phyloP scores from a whole-genome alignment of 2,888 invertebrate genomes.

The Rhaphigaster nebulosa region DNA sequence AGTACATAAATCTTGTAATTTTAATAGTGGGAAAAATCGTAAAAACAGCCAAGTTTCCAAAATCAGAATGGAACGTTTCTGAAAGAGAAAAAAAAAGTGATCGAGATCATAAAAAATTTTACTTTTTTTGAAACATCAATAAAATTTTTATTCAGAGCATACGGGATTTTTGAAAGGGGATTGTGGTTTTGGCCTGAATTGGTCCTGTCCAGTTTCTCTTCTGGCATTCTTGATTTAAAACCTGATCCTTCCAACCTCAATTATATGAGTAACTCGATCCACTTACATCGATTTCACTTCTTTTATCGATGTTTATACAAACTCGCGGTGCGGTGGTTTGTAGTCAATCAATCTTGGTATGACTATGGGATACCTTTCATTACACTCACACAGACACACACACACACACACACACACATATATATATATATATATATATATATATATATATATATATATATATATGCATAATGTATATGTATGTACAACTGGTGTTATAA shows the following conservation, averaged over 20 bases:
- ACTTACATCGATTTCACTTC: slow-evolving; percentile 54
- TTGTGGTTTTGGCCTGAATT: slow-evolving; percentile 51
- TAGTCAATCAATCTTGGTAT: background rate
- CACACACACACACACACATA: background rate
- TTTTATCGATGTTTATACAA: slow-evolving; percentile 12
- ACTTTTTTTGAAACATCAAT: slow-evolving; percentile 19
- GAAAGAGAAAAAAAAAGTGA: background rate
- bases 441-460: too few species aligned
- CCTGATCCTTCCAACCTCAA: slow-evolving; percentile 49
- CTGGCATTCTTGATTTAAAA: slow-evolving; percentile 56
- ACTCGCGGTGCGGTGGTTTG: background rate
- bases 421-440: too few species aligned
- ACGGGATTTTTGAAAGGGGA: slow-evolving; percentile 50
- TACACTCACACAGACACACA: background rate
- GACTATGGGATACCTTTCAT: background rate
- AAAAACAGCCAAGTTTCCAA: background rate
- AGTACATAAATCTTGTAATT: background rate
- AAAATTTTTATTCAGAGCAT: slow-evolving; percentile 32
- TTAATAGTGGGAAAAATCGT: background rate
- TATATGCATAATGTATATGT: too few species aligned
- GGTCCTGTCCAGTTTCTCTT: slow-evolving; percentile 52
- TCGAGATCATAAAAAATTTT: background rate
- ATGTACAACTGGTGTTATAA: too few species aligned
- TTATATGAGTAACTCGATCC: slow-evolving; percentile 43
- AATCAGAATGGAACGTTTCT: background rate